Evolutionary conservation across 1,140 invertebrate genomes (phyloP).

Genomic region (Nixonia krombeini): DNA sequence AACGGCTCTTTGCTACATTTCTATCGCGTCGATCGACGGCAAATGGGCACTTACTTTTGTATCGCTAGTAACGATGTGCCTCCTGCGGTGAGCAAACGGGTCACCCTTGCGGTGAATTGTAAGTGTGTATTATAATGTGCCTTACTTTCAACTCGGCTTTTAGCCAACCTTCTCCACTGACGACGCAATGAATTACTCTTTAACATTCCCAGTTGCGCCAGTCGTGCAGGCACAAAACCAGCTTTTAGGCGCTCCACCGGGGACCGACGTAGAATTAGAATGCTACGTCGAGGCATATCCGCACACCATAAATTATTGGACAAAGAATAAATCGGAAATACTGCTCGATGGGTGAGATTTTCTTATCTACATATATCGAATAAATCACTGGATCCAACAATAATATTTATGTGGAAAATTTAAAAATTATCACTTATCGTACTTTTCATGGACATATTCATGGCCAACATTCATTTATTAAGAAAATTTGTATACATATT

Average conservation of each 20-base stretch:
- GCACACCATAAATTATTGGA: constrained; percentile 88
- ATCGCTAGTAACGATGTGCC: constrained; percentile 92
- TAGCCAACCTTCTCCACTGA: constrained; percentile 33
- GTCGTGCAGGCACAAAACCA: constrained; percentile 87
- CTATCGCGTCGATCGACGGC: constrained; percentile 82
- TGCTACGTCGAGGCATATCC: constrained; percentile 89
- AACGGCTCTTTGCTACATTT: constrained; percentile 82
- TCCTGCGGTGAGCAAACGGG: constrained; percentile 89
- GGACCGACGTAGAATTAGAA: constrained; percentile 84
- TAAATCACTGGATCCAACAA: too few relatives aligned
- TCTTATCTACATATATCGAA: too few relatives aligned
- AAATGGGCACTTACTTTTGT: constrained; percentile 91
- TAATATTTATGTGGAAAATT: too few relatives aligned
- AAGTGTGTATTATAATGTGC: constrained; percentile 72
- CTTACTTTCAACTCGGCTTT: constrained; percentile 39
- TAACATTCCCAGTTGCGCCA: constrained; percentile 79
- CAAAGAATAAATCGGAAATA: constrained; percentile 77
- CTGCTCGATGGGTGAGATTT: constrained; percentile 84
- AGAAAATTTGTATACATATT: too few relatives aligned
- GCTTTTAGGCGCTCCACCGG: constrained; percentile 84
- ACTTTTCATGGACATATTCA: too few relatives aligned
- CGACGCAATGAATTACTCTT: constrained; percentile 45
- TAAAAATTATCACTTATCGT: too few relatives aligned
- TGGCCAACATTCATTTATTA: too few relatives aligned
- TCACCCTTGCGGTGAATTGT: constrained; percentile 91